Evolutionary conservation across 2,113 vertebrate species (phyloP), one percentile per base, ranked within the genome.

Genomic region (Amblyopsis rosae): DNA sequence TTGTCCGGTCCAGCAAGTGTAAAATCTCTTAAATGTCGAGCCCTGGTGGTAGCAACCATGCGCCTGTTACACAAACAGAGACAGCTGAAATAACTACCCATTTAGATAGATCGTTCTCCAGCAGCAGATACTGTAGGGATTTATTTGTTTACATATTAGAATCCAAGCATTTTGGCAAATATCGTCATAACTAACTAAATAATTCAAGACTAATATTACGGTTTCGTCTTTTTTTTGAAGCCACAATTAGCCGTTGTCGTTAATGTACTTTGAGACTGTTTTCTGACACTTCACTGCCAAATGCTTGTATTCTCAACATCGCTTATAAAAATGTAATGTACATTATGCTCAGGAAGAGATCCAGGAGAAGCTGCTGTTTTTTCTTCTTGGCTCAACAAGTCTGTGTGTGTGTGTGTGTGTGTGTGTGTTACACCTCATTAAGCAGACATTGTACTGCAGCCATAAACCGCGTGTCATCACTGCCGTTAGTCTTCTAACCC

Each of bases 401-500:
- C 49, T 64, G 69, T 16, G 49, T 13, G 11, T 70, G 8, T 56
- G 59, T 73, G 45, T 65, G 51, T 68, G 45, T 62, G 66, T 79
- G 16, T 58, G 26, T 62, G 62, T 51, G 49, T 81, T 82, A 68
- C 75, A 63, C 71, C 68, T 80, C 86, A 84, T 89, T 85, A 86
- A 66, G 72, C 66, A 63, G 77, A 81, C 72, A 70, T 82, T 84
- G 76, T 81, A 57, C 74, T 49, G 71, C 60, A 61, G 80, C 80
- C 77, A 66, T 65, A 80, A 74, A 76, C 80, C 33, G 26, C 69
- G 49, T 72, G 82, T 77, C 75, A 51, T 59, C 17, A 33, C 65
- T 45, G 59, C 8, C 48, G 62, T 62, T 68, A 54, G 3, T 51
- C 11, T 51, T 51, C 49, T 51, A 3, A 3, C 26, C 26, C 26